A percentile compares a stretch with the other conserved stretches of the same genome.
phyloP scores from a whole-genome alignment of 37 sponge, comb jelly and placozoan species.

The Haliclona indistincta region DNA sequence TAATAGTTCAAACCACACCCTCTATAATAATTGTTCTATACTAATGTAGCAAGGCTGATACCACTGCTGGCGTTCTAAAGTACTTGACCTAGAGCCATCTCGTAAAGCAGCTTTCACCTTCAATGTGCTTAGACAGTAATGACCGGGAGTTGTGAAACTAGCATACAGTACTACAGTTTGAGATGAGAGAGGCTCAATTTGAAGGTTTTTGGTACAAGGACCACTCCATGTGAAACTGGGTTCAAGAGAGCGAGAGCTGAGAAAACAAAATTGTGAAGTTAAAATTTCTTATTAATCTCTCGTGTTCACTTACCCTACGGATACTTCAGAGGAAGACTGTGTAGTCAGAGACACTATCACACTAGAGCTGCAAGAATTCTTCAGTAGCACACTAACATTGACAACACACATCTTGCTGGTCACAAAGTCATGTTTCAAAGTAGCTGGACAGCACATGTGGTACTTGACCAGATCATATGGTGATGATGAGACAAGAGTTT shows the following conservation, averaged over 20 bases:
- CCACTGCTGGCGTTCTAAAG: neutral
- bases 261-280: neutral
- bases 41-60: too few relatives aligned
- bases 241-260: constrained; percentile 13
- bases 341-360: constrained; percentile 8
- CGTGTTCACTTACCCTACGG: neutral
- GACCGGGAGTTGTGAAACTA: constrained; percentile 45
- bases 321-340: neutral
- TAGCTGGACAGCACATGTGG: constrained; percentile 37
- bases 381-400: constrained; percentile 30
- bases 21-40: too few relatives aligned
- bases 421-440: constrained; percentile 15
- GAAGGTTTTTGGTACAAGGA: constrained; percentile 5
- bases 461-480: constrained; percentile 58
- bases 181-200: constrained; percentile 28
- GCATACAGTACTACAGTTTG: constrained; percentile 28
- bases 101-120: constrained; percentile 15
- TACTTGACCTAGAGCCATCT: neutral
- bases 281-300: too few relatives aligned
- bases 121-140: constrained; percentile 46
- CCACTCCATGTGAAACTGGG: constrained; percentile 45
- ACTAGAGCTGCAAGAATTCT: constrained; percentile 41
- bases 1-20: too few relatives aligned
- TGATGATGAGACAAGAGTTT: constrained; percentile 3
- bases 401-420: constrained; percentile 16